Base-by-base conservation (phyloP, 1,140 invertebrate genomes). In the Oreohelix idahoensis region DNA sequence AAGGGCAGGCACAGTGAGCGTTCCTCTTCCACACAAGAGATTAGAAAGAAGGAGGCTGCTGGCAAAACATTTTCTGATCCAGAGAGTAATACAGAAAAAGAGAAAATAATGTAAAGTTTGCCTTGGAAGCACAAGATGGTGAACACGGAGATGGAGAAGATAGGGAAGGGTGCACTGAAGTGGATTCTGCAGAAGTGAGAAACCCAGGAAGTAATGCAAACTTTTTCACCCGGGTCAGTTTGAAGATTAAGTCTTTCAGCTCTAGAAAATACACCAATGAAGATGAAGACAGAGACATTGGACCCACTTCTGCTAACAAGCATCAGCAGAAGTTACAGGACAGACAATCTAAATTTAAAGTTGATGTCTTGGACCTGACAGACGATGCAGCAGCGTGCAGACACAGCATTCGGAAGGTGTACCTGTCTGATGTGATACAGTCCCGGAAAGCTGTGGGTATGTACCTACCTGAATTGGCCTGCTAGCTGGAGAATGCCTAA, bases 201-300 rank as follows among this genome's bases (percentile, higher is more conserved):
- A 70, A 39, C 17, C 78, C 75, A 45, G 81, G 23, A 45, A 51
- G 82, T 63, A 76, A 63, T 45, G 84, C 83, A 77, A 85, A 85
- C 49, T 87, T 90, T 66, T 85, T 90, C n/a, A 77, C 86, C 0
- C 79, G 87, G 73, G 89, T 90, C 84, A 90, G 89, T 85, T 79
- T 86, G 8, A 89, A 89, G 80, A 81, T 90, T 11, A 86, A 87
- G 79, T 87, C 78, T 76, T 85, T 83, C 26, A 69, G 63, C 5
- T 53, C 35, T 38, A 42, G 58, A n/a, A 85, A 77, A 38, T 66
- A 63, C 36, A 77, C 74, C 53, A 81, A 81, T 26, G 84, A 87
- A 17, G 77, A 85, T 51, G 88, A 89, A 36, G 79, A 81, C 17
- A 74, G 42, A 32, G 69, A 81, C 1, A 42, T 13, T 1, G 69